Evolutionary conservation across 2,113 vertebrate species (phyloP).

Genomic region (Callocephalon fimbriatum): DNA sequence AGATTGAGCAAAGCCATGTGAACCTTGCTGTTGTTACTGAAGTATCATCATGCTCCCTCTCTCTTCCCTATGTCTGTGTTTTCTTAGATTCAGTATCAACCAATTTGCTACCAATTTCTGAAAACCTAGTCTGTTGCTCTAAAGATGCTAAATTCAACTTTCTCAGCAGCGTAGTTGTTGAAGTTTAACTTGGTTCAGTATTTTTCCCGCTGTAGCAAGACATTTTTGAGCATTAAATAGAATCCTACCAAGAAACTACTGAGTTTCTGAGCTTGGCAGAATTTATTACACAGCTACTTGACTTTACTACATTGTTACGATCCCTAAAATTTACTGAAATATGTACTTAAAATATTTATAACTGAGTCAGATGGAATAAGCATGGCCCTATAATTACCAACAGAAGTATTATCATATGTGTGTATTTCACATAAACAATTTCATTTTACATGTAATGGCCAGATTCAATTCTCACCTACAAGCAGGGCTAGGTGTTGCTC

Average conservation of each 20-base stretch:
- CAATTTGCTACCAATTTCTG: background rate
- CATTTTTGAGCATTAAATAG: background rate
- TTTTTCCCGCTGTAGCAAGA: background rate
- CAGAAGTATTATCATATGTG: background rate
- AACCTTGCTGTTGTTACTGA: background rate
- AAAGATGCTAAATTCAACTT: background rate
- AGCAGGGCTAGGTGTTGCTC: background rate
- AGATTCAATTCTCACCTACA: background rate
- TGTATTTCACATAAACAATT: background rate
- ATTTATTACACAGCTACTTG: conserved; percentile 10
- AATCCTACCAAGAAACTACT: background rate
- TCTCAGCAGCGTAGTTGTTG: background rate
- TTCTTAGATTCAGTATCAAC: background rate
- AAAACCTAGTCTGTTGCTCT: background rate
- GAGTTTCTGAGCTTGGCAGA: background rate
- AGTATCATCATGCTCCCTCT: background rate
- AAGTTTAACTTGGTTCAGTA: background rate
- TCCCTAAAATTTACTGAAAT: conserved; percentile 7
- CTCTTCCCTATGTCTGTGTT: background rate
- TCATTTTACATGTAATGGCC: background rate
- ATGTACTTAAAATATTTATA: conserved; percentile 31
- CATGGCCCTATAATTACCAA: conserved; percentile 10
- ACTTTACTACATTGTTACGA: conserved; percentile 16
- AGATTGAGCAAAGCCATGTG: background rate
- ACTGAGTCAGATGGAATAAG: conserved; percentile 22